Conservation (phyloP, 2,113 vertebrate species). For the Macquaria ambigua region DNA sequence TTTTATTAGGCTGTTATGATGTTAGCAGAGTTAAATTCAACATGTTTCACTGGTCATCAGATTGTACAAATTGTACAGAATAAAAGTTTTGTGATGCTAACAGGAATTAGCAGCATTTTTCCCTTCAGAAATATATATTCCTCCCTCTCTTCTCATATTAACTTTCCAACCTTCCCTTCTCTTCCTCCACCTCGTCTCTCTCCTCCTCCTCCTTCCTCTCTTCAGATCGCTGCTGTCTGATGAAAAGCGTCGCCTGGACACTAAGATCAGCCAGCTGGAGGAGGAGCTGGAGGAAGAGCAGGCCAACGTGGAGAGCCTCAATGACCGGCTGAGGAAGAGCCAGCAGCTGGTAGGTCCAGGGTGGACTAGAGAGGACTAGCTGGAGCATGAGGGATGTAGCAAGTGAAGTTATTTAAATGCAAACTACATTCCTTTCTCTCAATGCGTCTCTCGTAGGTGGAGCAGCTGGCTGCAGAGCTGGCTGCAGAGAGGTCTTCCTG, state of each 20-base stretch:
- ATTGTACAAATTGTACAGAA: not conserved
- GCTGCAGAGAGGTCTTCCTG: slow-evolving; percentile 85
- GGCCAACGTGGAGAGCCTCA: slow-evolving; percentile 88
- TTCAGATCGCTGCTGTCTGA: slow-evolving; percentile 89
- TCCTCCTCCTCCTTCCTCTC: too few relatives aligned
- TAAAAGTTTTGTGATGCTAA: not conserved
- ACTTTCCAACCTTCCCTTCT: not conserved
- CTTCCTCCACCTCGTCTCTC: not conserved
- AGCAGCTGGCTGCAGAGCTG: slow-evolving; percentile 92
- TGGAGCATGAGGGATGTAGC: too few relatives aligned
- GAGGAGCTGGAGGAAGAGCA: slow-evolving; percentile 97
- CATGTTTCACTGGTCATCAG: not conserved
- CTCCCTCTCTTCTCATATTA: not conserved
- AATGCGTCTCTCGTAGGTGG: slow-evolving; percentile 74
- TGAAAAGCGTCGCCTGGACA: slow-evolving; percentile 92
- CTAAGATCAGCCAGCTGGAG: slow-evolving; percentile 91
- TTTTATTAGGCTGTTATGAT: too few relatives aligned
- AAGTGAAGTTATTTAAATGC: too few relatives aligned
- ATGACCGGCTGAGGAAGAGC: slow-evolving; percentile 92
- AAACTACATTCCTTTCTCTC: not conserved
- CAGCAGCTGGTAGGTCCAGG: slow-evolving; percentile 89
- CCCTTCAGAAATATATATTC: not conserved
- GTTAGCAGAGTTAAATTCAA: not conserved
- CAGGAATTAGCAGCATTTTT: not conserved
- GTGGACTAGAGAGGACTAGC: not conserved